Base-by-base conservation (phyloP, 2,888 invertebrate genomes). In the Lycia hirtaria region DNA sequence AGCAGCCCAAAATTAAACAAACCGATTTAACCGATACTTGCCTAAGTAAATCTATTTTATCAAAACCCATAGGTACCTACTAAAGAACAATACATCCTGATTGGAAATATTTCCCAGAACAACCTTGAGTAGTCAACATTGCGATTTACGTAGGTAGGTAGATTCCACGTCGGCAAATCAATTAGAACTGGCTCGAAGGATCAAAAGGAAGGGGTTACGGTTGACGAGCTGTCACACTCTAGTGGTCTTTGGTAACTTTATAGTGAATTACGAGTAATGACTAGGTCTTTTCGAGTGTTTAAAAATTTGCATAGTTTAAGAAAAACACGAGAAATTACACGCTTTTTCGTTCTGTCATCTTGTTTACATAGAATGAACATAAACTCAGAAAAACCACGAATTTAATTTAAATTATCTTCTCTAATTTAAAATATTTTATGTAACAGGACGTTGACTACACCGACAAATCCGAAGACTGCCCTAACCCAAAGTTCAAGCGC, bases 401-500 rank as follows among this genome's bases (percentile, higher is more conserved):
- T n/a, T n/a, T n/a, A n/a, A n/a, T n/a, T n/a, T n/a, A n/a, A n/a
- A n/a, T n/a, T n/a, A n/a, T n/a, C n/a, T n/a, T n/a, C n/a, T n/a
- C n/a, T n/a, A n/a, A n/a, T n/a, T n/a, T n/a, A n/a, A n/a, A n/a
- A n/a, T n/a, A n/a, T 4, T n/a, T 12, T 12, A 12, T 24, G 22
- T 24, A 9, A 10, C 65, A 90, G 89, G 86, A 89, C 44, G 78
- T 67, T 32, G 85, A 87, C 68, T 81, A 87, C 72, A 72, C 76
- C 14, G 91, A 91, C 70, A 93, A 93, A 60, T 91, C 93, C 0
- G 93, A 90, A 22, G 81, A 86, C 1, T 94, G 94, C 60, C 80
- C 88, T 0, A 92, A 95, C 75, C 86, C 87, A 3, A 95, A 95
- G 72, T 95, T 95, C 80, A 86, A 85, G 38, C 93, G 94, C 66